A percentile compares a stretch with the other conserved stretches of the same genome.
These are phyloP conservation scores for mouse (Mus musculus) DNA, from an alignment of 2,113 vertebrate species.

Conservation along the genomic window GRCm39 chr13:45211001-45211500, in stretches of 20 bases:
- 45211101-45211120: background rate
- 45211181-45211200: background rate
- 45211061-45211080: background rate
- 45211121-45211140: background rate
- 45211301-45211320: background rate
- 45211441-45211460: background rate
- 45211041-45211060: background rate
- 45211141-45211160: background rate
- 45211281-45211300: background rate
- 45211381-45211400: background rate
- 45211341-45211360: background rate
- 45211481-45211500: background rate
- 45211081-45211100: background rate
- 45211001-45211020: no score
- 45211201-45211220: background rate
- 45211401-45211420: accelerated
- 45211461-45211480: background rate
- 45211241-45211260: background rate
- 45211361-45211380: background rate
- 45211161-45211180: no score
- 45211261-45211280: background rate
- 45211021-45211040: background rate
- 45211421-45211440: background rate
- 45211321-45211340: background rate
- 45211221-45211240: background rate